Evolutionary conservation across 2,888 invertebrate genomes (phyloP), one percentile per base, ranked within the genome.

Genomic region (Caenorhabditis zanzibari): DNA sequence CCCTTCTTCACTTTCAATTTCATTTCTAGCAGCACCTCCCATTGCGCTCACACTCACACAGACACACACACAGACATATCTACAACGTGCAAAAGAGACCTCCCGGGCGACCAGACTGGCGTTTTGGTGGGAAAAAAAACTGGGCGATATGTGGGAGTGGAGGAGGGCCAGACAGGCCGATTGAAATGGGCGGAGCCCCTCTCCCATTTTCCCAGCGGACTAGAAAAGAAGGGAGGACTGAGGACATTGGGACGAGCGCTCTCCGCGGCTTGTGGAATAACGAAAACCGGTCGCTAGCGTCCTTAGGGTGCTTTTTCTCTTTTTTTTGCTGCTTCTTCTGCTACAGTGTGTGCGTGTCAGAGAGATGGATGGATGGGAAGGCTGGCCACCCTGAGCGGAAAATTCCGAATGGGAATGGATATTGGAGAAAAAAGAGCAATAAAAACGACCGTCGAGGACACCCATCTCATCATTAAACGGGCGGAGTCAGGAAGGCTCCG

Each of bases 1-100:
- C 38, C 56, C 59, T 68, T 44, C 58, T 68, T 68, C 79, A 71
- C 63, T 79, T 79, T 79, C 68, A 22, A 64, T 71, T 79, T 79
- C 71, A 58, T 44, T 71, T 19, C 77, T 58, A 56, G 61, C 77
- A 56, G 66, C 66, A 32, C 66, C 9, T 10, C n/a, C n/a, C n/a
- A n/a, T 32, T 22, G 38, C 16, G n/a, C 64, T 41, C 74, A 54
- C 58, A 58, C 52, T 41, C 59, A n/a, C n/a, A n/a, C n/a, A n/a
- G n/a, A 73, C 41, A 64, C 74, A 58, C 24, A 24, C 59, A 41
- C 68, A 61, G 52, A 68, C 24, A 38, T 63, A 63, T 58, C 64
- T 58, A 76, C 76, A 69, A 72, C 80, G 79, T 58, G 77, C 44
- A 47, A 58, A 24, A 26, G 19, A 54, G 54, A 54, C 54, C 54